A percentile compares a stretch with the other conserved stretches of the same genome.
phyloP scores from a whole-genome alignment of 2,888 invertebrate genomes.

The Mechanitis messenoides region DNA sequence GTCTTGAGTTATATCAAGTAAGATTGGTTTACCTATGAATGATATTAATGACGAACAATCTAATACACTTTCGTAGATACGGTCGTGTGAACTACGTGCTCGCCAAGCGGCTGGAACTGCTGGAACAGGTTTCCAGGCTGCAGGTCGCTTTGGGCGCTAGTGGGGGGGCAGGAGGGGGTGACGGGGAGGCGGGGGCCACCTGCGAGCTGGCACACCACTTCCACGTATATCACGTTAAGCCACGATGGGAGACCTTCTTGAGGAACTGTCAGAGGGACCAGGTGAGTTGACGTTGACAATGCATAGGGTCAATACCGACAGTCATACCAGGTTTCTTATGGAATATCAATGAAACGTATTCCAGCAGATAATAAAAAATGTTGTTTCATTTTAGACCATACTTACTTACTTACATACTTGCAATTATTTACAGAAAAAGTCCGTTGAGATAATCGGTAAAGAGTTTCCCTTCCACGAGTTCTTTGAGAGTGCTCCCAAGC shows the following conservation, averaged over 20 bases:
- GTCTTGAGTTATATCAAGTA: too few relatives aligned
- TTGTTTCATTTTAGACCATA: background rate
- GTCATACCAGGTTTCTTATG: too few relatives aligned
- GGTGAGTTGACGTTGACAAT: slow-evolving; percentile 32
- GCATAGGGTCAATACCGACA: too few relatives aligned
- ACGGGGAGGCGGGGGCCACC: slow-evolving; percentile 92
- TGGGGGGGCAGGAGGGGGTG: slow-evolving; percentile 86
- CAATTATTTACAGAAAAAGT: slow-evolving; percentile 37
- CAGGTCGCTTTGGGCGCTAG: slow-evolving; percentile 91
- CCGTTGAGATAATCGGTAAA: slow-evolving; percentile 78
- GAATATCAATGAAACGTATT: too few relatives aligned
- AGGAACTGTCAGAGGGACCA: slow-evolving; percentile 41
- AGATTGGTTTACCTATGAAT: too few relatives aligned
- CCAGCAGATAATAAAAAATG: too few relatives aligned
- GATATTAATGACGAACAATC: too few relatives aligned
- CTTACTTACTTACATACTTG: slow-evolving; percentile 23
- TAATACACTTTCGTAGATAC: slow-evolving; percentile 76
- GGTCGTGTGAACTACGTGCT: slow-evolving; percentile 99
- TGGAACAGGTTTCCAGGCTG: slow-evolving; percentile 90
- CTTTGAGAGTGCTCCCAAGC: slow-evolving; percentile 95
- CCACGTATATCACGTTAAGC: slow-evolving; percentile 93
- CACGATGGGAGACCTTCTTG: slow-evolving; percentile 93
- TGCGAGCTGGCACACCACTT: slow-evolving; percentile 99
- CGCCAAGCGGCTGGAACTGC: slow-evolving; percentile 91
- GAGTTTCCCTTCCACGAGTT: slow-evolving; percentile 96